Conservation (phyloP, 2,888 invertebrate genomes). For the Macrosiphum euphorbiae region DNA sequence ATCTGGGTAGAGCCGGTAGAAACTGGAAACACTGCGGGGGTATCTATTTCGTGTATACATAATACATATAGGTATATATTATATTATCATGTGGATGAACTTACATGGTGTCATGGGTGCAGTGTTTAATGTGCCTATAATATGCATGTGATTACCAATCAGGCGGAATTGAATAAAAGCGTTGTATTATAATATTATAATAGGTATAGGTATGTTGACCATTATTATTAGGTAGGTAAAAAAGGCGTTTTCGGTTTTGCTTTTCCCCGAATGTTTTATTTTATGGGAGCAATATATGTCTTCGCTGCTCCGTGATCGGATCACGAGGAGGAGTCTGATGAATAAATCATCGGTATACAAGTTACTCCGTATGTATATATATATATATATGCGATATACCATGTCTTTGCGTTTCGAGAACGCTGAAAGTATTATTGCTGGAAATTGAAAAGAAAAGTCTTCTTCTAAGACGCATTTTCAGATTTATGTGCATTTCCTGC, state of each 20-base stretch:
- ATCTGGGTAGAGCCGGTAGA: neutral
- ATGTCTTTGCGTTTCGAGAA: neutral
- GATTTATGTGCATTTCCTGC: slow-evolving; percentile 38
- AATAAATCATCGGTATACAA: slow-evolving; percentile 29
- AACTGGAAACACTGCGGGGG: neutral
- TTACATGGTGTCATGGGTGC: neutral
- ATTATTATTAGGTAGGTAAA: neutral
- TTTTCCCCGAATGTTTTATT: neutral
- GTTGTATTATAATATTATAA: neutral
- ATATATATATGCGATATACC: neutral
- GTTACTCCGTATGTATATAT: neutral
- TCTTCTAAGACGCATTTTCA: slow-evolving; percentile 26
- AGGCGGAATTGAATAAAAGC: neutral
- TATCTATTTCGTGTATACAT: neutral
- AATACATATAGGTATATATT: neutral
- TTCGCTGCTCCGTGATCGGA: neutral
- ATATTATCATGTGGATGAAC: neutral
- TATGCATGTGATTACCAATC: neutral
- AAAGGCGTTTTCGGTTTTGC: neutral
- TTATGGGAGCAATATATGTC: neutral
- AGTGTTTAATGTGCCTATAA: neutral
- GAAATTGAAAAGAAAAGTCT: slow-evolving; percentile 47
- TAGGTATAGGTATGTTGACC: neutral
- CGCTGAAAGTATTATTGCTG: slow-evolving; percentile 38
- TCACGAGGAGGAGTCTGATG: slow-evolving; percentile 10